A percentile compares a stretch with the other conserved stretches of the same genome.
phyloP scores from a whole-genome alignment of 2,888 invertebrate species.

The Lepetodrilus schrolli region DNA sequence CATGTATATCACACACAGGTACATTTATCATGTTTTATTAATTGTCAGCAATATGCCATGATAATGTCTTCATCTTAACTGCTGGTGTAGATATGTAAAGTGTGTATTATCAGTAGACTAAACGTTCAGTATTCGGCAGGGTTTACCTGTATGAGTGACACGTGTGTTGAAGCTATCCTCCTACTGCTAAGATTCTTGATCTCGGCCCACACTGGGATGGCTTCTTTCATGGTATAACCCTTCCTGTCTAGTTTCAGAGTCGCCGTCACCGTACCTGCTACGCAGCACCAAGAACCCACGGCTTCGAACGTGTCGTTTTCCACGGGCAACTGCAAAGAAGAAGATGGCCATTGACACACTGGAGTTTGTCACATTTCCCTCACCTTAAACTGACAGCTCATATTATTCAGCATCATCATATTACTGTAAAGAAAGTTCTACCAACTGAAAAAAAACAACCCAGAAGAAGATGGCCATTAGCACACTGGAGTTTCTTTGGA shows the following conservation, averaged over 20 bases:
- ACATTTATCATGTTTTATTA: neutral
- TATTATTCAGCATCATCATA: no score
- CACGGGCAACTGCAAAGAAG: conserved; percentile 58
- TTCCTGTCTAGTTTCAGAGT: conserved; percentile 64
- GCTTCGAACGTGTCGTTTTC: conserved; percentile 70
- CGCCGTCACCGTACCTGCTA: conserved; percentile 69
- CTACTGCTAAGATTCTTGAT: conserved; percentile 68
- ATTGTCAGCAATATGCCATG: neutral
- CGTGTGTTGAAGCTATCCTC: conserved; percentile 63
- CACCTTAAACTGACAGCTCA: no score
- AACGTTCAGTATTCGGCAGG: no score
- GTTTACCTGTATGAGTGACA: conserved; percentile 68
- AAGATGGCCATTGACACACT: no score
- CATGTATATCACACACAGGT: no score
- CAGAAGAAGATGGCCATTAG: no score
- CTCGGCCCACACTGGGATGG: conserved; percentile 69
- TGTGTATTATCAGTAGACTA: no score
- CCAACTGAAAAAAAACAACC: no score
- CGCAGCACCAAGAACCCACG: conserved; percentile 68
- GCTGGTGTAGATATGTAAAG: neutral
- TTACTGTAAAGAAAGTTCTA: neutral
- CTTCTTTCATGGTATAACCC: conserved; percentile 65
- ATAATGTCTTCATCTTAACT: neutral
- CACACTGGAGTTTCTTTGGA: no score
- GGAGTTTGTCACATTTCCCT: neutral